A percentile compares a stretch with the other conserved stretches of the same genome.
phyloP scores from a whole-genome alignment of 2,113 vertebrate genomes.

The Ivindomyrus marchei region DNA sequence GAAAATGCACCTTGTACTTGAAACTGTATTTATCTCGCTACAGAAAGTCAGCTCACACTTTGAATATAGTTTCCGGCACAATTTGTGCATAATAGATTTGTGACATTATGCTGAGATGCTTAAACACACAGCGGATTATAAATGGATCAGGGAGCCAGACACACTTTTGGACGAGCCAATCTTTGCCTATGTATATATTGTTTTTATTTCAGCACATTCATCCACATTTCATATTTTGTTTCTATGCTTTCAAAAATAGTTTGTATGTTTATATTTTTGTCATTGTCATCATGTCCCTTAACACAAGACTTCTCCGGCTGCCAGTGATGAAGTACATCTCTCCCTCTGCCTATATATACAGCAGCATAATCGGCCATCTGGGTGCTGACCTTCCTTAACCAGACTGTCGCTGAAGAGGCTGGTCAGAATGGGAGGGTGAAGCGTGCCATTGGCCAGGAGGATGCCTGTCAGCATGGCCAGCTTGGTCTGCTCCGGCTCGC shows the following conservation, averaged over 20 bases:
- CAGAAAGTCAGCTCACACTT: not conserved
- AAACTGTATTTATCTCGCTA: not conserved
- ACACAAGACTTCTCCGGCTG: not conserved
- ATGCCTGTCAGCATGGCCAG: constrained; percentile 83
- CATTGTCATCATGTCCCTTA: not conserved
- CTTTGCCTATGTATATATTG: not conserved
- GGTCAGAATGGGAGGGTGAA: constrained; percentile 78
- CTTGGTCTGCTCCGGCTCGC: constrained; percentile 81
- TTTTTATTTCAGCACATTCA: not conserved
- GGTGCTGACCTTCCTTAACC: constrained; percentile 81
- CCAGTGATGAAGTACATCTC: not conserved
- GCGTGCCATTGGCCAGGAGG: constrained; percentile 70
- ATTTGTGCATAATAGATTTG: not conserved
- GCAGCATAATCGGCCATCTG: too few relatives aligned
- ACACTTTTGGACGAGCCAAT: not conserved
- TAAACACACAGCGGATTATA: not conserved
- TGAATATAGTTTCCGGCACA: not conserved
- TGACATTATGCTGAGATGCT: not conserved
- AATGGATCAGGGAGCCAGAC: not conserved
- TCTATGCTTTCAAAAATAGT: not conserved
- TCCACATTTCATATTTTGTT: not conserved
- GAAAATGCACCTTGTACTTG: not conserved
- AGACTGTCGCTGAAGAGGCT: constrained; percentile 85
- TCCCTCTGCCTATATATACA: not conserved
- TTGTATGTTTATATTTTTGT: not conserved